Evolutionary conservation across 2,797 vertebrate genomes (phyloP).

Genomic region (Anabas testudineus): DNA sequence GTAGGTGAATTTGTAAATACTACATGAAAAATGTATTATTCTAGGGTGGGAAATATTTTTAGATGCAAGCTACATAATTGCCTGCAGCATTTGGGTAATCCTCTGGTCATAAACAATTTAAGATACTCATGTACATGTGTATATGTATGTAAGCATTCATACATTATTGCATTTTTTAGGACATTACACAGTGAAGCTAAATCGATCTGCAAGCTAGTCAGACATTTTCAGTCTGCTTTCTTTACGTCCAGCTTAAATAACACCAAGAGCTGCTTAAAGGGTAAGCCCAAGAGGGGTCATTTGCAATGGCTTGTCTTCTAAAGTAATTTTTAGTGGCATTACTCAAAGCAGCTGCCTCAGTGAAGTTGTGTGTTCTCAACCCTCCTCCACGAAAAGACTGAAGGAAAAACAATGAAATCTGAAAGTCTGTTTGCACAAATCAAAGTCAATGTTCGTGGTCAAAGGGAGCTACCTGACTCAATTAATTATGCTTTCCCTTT

Average conservation of each 20-base stretch:
- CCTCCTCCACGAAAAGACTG: constrained; percentile 71
- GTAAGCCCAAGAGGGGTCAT: constrained; percentile 52
- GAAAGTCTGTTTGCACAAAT: constrained; percentile 46
- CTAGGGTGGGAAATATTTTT: not conserved
- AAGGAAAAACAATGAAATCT: constrained; percentile 65
- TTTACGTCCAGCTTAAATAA: constrained; percentile 22
- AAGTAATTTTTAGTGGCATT: constrained; percentile 65
- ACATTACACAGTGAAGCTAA: constrained; percentile 3
- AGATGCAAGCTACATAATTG: not conserved
- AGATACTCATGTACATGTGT: not conserved
- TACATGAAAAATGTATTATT: constrained; percentile 2
- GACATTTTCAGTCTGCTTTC: constrained; percentile 20
- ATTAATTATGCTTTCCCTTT: constrained; percentile 6
- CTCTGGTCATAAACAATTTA: not conserved
- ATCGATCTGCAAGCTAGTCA: constrained; percentile 37
- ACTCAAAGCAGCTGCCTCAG: constrained; percentile 65
- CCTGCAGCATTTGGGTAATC: not conserved
- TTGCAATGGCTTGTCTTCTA: constrained; percentile 52
- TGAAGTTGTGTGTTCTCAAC: constrained; percentile 66
- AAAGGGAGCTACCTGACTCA: constrained; percentile 23
- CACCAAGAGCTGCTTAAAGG: constrained; percentile 24
- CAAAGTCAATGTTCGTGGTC: constrained; percentile 25
- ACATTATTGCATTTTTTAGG: constrained; percentile 1
- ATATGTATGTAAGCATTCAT: constrained; percentile 13
- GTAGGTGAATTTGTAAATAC: constrained; percentile 20